Evolutionary conservation across 2,888 invertebrate species (phyloP).

Genomic region (Penaeus monodon): DNA sequence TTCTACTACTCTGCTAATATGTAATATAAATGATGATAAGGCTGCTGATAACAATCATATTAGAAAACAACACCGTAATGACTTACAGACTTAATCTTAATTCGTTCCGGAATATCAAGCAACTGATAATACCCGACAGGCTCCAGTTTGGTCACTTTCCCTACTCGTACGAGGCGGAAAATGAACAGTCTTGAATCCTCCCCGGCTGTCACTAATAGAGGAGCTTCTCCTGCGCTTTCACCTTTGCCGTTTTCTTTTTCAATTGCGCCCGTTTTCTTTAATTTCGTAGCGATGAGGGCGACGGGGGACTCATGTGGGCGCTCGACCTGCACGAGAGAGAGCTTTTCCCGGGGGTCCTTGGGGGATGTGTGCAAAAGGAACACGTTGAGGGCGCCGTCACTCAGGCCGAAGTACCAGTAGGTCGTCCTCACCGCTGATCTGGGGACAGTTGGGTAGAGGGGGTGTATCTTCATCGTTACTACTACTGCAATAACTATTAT

Average conservation of each 20-base stretch:
- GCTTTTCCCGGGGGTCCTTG: slow-evolving; percentile 19
- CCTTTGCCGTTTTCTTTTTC: not conserved
- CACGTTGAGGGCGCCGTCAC: slow-evolving; percentile 48
- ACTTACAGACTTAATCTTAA: slow-evolving; percentile 47
- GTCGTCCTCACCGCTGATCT: slow-evolving; percentile 40
- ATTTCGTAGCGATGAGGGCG: slow-evolving; percentile 16
- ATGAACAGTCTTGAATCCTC: slow-evolving; percentile 50
- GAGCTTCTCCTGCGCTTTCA: not conserved
- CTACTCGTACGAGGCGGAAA: slow-evolving; percentile 35
- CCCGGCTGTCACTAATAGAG: slow-evolving; percentile 49
- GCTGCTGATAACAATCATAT: too few relatives aligned
- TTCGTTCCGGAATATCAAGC: slow-evolving; percentile 42
- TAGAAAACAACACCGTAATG: not conserved
- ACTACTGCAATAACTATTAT: too few relatives aligned
- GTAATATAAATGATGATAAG: too few relatives aligned
- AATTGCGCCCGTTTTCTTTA: slow-evolving; percentile 14
- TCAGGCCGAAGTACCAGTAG: slow-evolving; percentile 47
- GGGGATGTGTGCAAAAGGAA: slow-evolving; percentile 24
- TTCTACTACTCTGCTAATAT: too few relatives aligned
- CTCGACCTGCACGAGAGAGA: slow-evolving; percentile 57
- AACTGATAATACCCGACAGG: slow-evolving; percentile 55
- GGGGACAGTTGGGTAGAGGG: not conserved
- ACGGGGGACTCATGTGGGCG: slow-evolving; percentile 47
- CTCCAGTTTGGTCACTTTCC: slow-evolving; percentile 52
- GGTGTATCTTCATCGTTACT: too few relatives aligned